phyloP scores from a whole-genome alignment of 2,888 invertebrate species.

The Dermolepida albohirtum region DNA sequence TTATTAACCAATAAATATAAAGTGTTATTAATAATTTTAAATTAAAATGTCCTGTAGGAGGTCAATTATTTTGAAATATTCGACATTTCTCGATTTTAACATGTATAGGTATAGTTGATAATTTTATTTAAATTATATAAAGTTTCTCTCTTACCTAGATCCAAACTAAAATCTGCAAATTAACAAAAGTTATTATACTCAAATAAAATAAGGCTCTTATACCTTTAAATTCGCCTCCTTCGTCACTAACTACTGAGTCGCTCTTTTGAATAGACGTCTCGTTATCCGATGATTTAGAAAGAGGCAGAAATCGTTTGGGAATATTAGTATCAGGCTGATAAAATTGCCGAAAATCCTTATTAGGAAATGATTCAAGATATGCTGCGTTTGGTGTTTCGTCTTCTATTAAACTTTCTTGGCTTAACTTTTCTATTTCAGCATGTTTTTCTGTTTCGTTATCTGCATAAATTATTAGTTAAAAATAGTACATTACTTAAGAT shows the following conservation, averaged over 20 bases:
- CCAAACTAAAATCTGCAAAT: too few species aligned
- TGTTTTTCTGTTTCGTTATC: background rate
- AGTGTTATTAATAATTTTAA: too few species aligned
- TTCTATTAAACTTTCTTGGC: constrained; percentile 4
- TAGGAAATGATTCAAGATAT: constrained; percentile 21
- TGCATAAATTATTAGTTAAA: background rate
- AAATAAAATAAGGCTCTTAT: background rate
- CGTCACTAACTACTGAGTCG: background rate
- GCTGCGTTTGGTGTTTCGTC: constrained; percentile 11
- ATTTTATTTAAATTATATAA: too few species aligned
- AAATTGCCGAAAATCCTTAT: constrained; percentile 32
- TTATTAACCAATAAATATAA: too few species aligned
- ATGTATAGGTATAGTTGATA: too few species aligned
- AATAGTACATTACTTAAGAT: background rate
- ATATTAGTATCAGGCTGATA: constrained; percentile 44
- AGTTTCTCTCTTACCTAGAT: too few species aligned
- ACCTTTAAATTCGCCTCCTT: constrained; percentile 21
- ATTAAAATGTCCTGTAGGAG: too few species aligned
- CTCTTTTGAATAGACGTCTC: background rate
- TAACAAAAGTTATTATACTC: too few species aligned
- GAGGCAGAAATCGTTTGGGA: constrained; percentile 45
- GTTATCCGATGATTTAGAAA: background rate
- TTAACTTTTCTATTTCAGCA: background rate
- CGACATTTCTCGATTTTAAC: too few species aligned
- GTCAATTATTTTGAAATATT: too few species aligned